Evolutionary conservation across 1,140 invertebrate genomes (phyloP).

Genomic region (Muscidifurax raptorellus): DNA sequence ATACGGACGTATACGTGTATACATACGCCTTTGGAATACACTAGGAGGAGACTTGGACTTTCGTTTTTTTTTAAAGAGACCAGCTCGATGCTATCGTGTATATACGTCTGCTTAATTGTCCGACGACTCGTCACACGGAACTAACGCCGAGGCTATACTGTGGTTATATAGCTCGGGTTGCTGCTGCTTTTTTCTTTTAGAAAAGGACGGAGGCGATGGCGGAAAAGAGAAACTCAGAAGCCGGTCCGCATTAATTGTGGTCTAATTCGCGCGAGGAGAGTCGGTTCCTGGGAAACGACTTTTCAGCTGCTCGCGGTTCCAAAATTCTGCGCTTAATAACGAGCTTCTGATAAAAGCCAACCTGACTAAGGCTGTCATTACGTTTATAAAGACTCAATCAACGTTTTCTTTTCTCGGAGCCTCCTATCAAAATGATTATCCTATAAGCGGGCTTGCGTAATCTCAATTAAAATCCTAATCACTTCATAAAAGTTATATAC

Average conservation of each 20-base stretch:
- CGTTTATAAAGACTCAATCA: too few species aligned
- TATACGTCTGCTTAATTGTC: conserved; percentile 1
- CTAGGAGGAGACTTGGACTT: conserved; percentile 62
- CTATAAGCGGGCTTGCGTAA: background rate
- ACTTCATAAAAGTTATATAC: background rate
- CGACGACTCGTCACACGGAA: conserved; percentile 11
- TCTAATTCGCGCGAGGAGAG: background rate
- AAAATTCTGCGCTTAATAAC: too few species aligned
- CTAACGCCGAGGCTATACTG: background rate
- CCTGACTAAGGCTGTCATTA: too few species aligned
- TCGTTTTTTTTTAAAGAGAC: conserved; percentile 62
- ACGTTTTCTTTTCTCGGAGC: too few species aligned
- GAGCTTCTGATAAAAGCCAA: too few species aligned
- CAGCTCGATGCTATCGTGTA: background rate
- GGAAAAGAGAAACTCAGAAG: background rate
- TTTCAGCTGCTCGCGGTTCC: too few species aligned
- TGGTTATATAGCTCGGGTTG: background rate
- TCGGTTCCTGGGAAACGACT: too few species aligned
- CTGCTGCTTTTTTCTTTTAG: conserved; percentile 5
- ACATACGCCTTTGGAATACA: conserved; percentile 65
- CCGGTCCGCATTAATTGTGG: background rate
- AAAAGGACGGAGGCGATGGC: background rate
- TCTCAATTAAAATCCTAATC: background rate
- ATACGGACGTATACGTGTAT: background rate
- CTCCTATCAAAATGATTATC: background rate